A percentile compares a stretch with the other conserved stretches of the same genome.
Conservation (phyloP, 2,888 invertebrate genomes). For the Strigamia transsilvanica region DNA sequence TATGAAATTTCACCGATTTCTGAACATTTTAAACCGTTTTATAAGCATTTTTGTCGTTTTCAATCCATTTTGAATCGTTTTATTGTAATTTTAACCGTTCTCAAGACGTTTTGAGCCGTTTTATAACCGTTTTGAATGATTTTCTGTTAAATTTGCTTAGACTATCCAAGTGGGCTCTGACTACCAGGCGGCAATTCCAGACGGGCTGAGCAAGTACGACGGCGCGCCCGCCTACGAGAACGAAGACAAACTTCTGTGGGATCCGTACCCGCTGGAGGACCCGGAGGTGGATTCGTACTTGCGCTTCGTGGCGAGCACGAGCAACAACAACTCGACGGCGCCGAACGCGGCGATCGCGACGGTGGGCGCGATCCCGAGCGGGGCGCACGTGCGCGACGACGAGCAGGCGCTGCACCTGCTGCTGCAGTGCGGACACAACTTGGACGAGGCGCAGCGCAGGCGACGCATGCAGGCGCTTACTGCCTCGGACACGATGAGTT, state of each 20-base stretch:
- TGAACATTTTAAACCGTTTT: too few species aligned
- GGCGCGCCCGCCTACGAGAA: conserved; percentile 93
- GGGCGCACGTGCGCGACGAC: conserved; percentile 78
- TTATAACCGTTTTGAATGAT: too few species aligned
- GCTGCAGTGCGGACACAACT: conserved; percentile 92
- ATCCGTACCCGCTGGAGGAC: conserved; percentile 75
- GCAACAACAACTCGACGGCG: conserved; percentile 61
- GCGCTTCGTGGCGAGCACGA: background rate
- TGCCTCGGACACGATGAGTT: conserved; percentile 78
- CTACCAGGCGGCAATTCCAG: conserved; percentile 93
- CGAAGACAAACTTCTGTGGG: conserved; percentile 94
- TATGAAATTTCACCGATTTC: too few species aligned
- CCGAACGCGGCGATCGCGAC: conserved; percentile 59
- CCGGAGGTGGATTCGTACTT: conserved; percentile 49
- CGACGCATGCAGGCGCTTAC: conserved; percentile 75
- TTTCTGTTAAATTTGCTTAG: too few species aligned
- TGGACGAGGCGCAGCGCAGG: conserved; percentile 89
- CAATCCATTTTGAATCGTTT: too few species aligned
- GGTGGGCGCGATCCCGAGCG: conserved; percentile 76
- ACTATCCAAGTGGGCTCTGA: conserved; percentile 95
- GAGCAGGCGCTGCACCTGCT: conserved; percentile 82
- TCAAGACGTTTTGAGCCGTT: too few species aligned
- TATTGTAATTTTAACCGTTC: too few species aligned
- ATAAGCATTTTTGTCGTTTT: too few species aligned
- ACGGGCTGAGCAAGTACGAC: conserved; percentile 89